Base-by-base conservation (phyloP, 1,140 invertebrate species). In the Penaeus vannamei region DNA sequence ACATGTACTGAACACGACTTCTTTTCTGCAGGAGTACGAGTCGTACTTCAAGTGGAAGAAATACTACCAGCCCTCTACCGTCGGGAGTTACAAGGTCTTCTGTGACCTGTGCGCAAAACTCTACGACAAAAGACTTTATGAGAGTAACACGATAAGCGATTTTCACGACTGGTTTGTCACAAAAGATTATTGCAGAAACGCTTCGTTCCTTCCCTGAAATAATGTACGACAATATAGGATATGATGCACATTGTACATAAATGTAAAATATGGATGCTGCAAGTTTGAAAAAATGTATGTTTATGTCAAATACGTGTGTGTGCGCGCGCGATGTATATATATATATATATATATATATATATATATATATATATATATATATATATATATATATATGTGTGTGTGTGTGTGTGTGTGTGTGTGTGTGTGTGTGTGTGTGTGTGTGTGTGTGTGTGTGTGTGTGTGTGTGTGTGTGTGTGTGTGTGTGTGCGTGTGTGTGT, bases 61-160 rank as follows among this genome's bases (percentile, higher is more conserved):
- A 86, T 90, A 20, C n/a, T 90, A 88, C 92, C 92, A 60, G 92
- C 85, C 85, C 91, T 93, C 86, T 87, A 93, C 91, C 91, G 91
- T 53, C 80, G 90, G 32, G 62, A 90, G 79, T 91, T 91, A 59
- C n/a, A 87, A 66, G 82, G 86, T 72, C 90, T 92, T 59, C 66
- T 87, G 90, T 81, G 91, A 79, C 86, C 93, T 69, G 91, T 92
- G 66, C 46, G 83, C 23, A 90, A 90, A 76, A 80, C 72, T 90
- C 20, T 76, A 88, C 64, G 81, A 84, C 36, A 29, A 76, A 42
- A 46, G 81, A 17, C 60, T 91, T 12, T 85, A 86, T 42, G 26
- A 72, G 59, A 23, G 69, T 36, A 85, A 91, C 0, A 76, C 89
- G 17, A 77, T 89, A 53, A 80, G 85, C 36, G 76, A 91, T 60